Percentiles rank a stretch among this genome's conserved stretches.
Evolutionary conservation across 2,797 vertebrate genomes (phyloP).

Genomic region (Clarias platycephalus): DNA sequence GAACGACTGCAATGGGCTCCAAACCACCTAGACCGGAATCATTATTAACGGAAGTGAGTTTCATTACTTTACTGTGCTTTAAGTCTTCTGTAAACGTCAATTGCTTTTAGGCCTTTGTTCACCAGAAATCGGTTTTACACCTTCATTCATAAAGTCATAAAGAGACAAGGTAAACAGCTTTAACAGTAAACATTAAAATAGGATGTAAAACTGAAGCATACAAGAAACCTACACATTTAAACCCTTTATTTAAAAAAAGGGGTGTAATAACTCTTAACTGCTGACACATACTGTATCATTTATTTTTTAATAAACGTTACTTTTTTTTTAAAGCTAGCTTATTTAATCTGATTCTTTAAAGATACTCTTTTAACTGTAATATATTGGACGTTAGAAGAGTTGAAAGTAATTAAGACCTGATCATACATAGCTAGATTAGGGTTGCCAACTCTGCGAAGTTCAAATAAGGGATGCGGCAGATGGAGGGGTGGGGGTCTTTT

Average conservation of each 20-base stretch:
- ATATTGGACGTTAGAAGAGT: not conserved
- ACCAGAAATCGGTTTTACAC: too few relatives aligned
- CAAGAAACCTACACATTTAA: not conserved
- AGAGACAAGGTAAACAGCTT: not conserved
- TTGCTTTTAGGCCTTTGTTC: too few relatives aligned
- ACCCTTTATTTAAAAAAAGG: not conserved
- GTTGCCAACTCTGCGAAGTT: too few relatives aligned
- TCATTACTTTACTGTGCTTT: too few relatives aligned
- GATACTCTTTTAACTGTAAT: not conserved
- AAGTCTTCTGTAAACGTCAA: too few relatives aligned
- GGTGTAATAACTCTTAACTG: not conserved
- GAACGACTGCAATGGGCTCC: too few relatives aligned
- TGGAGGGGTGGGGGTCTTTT: too few relatives aligned
- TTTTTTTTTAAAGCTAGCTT: not conserved
- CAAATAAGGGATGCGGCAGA: too few relatives aligned
- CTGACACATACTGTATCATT: not conserved
- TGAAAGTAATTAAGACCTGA: not conserved
- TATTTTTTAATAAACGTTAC: not conserved
- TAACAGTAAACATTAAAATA: not conserved
- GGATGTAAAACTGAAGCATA: not conserved
- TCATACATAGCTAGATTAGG: not conserved
- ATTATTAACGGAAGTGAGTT: too few relatives aligned
- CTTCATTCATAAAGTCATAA: too few relatives aligned
- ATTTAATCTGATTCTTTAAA: not conserved
- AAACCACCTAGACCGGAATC: too few relatives aligned